Conservation (phyloP, 30 jellyfish, hydroid and myxozoan species). For the Pseudorhiza aurosa region DNA sequence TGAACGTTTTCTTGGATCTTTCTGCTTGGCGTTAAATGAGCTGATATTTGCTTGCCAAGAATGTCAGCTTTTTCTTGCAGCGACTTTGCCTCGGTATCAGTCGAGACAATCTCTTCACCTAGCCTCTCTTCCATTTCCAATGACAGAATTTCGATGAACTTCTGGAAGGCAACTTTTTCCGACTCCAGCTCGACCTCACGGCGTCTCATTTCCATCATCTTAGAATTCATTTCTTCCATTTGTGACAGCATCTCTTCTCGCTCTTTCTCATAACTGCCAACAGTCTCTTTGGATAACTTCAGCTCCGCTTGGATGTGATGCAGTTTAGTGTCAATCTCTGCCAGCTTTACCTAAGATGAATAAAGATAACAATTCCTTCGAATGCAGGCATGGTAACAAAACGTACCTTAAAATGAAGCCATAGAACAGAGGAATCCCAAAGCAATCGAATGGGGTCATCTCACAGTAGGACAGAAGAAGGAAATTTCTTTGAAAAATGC, state of each 20-base stretch:
- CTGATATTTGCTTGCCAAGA: conserved; percentile 86
- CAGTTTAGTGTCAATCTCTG: conserved; percentile 72
- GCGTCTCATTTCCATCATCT: conserved; percentile 76
- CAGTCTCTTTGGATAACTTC: conserved; percentile 38
- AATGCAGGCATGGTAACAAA: no score
- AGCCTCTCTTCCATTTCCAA: conserved; percentile 93
- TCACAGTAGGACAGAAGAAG: no score
- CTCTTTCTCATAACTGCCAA: conserved; percentile 46
- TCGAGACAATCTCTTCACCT: conserved; percentile 94
- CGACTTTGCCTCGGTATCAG: conserved; percentile 85
- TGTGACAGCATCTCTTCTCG: conserved; percentile 47
- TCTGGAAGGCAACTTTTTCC: conserved; percentile 86
- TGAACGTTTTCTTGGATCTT: conserved; percentile 86
- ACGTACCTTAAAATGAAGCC: no score
- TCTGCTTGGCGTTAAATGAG: conserved; percentile 90
- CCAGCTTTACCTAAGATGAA: conserved; percentile 31
- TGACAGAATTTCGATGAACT: conserved; percentile 90
- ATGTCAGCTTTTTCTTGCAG: conserved; percentile 91
- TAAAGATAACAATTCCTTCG: background rate
- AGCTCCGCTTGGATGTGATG: conserved; percentile 80
- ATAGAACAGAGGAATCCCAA: no score
- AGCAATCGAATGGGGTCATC: no score
- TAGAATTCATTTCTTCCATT: conserved; percentile 73
- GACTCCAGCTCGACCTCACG: conserved; percentile 88
- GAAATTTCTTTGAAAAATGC: no score